Conservation (phyloP, 1,140 invertebrate species). For the Cotesia glomerata region DNA sequence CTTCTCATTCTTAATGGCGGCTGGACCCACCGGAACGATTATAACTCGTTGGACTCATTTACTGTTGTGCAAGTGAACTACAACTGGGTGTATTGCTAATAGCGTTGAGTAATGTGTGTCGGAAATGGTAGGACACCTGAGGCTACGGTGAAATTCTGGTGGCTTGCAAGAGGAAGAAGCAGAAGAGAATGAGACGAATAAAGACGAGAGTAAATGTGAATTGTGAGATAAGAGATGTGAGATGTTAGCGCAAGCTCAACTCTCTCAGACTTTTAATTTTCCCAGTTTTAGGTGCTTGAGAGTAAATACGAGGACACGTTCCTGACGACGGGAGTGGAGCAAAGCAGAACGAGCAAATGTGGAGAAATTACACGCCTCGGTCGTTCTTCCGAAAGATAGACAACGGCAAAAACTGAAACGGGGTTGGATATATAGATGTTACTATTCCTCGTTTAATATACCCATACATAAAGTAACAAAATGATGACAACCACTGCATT, state of each 20-base stretch:
- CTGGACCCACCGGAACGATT: constrained; percentile 12
- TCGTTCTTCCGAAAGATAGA: neutral
- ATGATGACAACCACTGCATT: neutral
- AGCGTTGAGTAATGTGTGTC: neutral
- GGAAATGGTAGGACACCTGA: constrained; percentile 11
- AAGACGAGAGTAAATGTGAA: neutral
- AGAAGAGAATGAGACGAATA: too few species aligned
- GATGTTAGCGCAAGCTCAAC: neutral
- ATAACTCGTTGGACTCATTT: neutral
- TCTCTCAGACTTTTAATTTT: constrained; percentile 2
- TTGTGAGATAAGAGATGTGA: too few species aligned
- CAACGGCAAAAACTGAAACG: neutral
- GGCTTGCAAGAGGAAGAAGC: too few species aligned
- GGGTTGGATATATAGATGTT: too few species aligned
- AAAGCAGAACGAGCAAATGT: neutral
- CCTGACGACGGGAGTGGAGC: too few species aligned
- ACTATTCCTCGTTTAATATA: too few species aligned
- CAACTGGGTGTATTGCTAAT: neutral
- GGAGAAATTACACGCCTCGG: neutral
- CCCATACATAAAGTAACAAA: too few species aligned
- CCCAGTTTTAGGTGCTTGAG: neutral
- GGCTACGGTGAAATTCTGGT: neutral
- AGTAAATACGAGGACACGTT: constrained; percentile 4
- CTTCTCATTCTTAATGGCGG: constrained; percentile 12
- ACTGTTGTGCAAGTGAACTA: neutral